phyloP scores from a whole-genome alignment of 1,140 invertebrate species.

The Harlomillsia oculata region DNA sequence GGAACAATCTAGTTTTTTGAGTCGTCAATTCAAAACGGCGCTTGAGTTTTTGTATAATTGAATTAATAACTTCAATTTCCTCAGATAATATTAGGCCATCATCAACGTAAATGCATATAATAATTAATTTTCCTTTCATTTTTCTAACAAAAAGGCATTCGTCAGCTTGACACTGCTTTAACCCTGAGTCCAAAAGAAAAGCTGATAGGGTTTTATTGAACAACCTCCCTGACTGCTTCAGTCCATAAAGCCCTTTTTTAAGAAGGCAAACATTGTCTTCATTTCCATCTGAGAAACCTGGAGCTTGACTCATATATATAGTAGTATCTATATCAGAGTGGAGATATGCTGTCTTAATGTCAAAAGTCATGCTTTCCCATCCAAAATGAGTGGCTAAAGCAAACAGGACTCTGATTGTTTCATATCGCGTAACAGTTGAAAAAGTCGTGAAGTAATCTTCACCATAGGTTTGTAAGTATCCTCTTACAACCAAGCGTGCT shows the following conservation, averaged over 20 bases:
- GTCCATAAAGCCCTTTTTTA: slow-evolving; percentile 33
- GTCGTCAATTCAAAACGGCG: slow-evolving; percentile 35
- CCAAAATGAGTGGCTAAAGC: slow-evolving; percentile 32
- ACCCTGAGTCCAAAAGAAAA: background rate
- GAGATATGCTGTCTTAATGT: slow-evolving; percentile 42
- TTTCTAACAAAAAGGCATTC: background rate
- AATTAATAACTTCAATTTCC: slow-evolving; percentile 25
- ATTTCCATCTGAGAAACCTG: slow-evolving; percentile 36
- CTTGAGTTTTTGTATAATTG: slow-evolving; percentile 25
- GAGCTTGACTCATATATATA: slow-evolving; percentile 41
- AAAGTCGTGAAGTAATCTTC: slow-evolving; percentile 42
- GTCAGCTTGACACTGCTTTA: background rate
- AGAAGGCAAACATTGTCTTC: slow-evolving; percentile 1
- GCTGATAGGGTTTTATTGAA: slow-evolving; percentile 23
- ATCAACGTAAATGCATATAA: background rate
- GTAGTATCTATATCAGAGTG: slow-evolving; percentile 42
- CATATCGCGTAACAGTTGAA: slow-evolving; percentile 38
- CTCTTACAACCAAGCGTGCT: slow-evolving; percentile 39
- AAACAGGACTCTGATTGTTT: slow-evolving; percentile 32
- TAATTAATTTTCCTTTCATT: background rate
- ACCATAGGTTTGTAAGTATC: slow-evolving; percentile 39
- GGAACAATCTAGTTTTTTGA: slow-evolving; percentile 24
- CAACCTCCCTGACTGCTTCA: slow-evolving; percentile 33
- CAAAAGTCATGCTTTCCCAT: slow-evolving; percentile 37
- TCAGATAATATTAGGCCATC: background rate